Conservation (phyloP, 2,888 invertebrate species). For the Melitaea athalia region DNA sequence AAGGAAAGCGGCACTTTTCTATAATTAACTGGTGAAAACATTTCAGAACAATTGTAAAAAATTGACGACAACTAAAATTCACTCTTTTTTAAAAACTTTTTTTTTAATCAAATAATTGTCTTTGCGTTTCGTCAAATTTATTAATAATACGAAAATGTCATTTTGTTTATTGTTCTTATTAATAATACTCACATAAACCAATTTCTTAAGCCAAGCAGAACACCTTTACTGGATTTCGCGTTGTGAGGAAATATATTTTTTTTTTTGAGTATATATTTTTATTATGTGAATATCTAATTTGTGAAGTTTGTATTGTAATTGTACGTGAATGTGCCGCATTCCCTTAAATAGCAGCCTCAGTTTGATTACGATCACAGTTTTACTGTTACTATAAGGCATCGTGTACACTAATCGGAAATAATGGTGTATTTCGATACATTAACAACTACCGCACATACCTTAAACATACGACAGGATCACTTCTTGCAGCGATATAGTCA, state of each 20-base stretch:
- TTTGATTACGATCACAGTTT: constrained; percentile 49
- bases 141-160: too few relatives aligned
- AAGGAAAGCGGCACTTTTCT: constrained; percentile 32
- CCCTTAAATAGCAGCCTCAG: constrained; percentile 45
- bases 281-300: neutral
- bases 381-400: constrained; percentile 51
- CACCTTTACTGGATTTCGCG: too few relatives aligned
- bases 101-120: too few relatives aligned
- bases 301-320: neutral
- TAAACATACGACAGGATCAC: neutral
- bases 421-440: constrained; percentile 23
- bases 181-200: too few relatives aligned
- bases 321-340: constrained; percentile 20
- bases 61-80: neutral
- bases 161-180: too few relatives aligned
- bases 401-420: constrained; percentile 28
- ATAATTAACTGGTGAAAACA: neutral
- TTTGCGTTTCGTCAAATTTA: too few relatives aligned
- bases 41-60: constrained; percentile 12
- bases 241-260: neutral
- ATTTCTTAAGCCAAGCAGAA: too few relatives aligned
- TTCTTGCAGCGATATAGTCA: constrained; percentile 14
- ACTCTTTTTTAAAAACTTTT: too few relatives aligned
- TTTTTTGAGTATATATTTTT: neutral
- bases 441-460: constrained; percentile 15